Evolutionary conservation across 2,797 vertebrate genomes (phyloP).

Genomic region (Crenichthys baileyi): DNA sequence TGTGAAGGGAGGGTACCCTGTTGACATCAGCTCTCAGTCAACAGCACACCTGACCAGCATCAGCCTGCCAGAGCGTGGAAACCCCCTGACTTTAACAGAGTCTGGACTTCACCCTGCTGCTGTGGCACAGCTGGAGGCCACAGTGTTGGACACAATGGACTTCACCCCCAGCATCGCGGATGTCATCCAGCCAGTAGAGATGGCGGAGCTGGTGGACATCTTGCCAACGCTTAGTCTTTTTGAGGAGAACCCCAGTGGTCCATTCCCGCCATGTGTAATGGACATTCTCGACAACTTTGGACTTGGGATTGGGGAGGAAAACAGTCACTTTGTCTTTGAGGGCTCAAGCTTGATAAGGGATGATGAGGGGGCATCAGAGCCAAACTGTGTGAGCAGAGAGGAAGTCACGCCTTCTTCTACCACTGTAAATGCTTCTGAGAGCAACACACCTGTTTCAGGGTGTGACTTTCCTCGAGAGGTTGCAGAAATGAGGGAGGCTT

Average conservation of each 20-base stretch:
- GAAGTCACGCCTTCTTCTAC: not conserved
- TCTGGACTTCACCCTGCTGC: conserved; percentile 54
- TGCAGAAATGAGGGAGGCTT: conserved; percentile 12
- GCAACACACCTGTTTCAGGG: not conserved
- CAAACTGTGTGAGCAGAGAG: conserved; percentile 7
- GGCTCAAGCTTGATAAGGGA: conserved; percentile 32
- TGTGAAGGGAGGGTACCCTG: conserved; percentile 71
- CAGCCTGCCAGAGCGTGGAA: conserved; percentile 50
- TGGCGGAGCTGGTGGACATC: conserved; percentile 72
- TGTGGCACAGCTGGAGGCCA: conserved; percentile 47
- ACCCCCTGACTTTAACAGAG: conserved; percentile 35
- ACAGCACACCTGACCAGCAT: conserved; percentile 49
- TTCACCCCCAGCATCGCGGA: conserved; percentile 63
- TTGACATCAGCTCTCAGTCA: conserved; percentile 63
- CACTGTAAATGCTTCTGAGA: not conserved
- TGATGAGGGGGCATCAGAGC: conserved; percentile 6
- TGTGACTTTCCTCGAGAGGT: conserved; percentile 18
- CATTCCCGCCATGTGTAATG: conserved; percentile 51
- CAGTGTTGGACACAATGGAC: conserved; percentile 35
- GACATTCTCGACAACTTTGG: conserved; percentile 70
- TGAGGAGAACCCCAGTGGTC: conserved; percentile 53
- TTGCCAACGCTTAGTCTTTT: conserved; percentile 68
- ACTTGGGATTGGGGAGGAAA: conserved; percentile 55
- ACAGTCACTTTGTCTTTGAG: conserved; percentile 44
- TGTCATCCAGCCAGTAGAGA: conserved; percentile 69